phyloP scores from a whole-genome alignment of 2,888 invertebrate genomes.

The Polydrusus cervinus region DNA sequence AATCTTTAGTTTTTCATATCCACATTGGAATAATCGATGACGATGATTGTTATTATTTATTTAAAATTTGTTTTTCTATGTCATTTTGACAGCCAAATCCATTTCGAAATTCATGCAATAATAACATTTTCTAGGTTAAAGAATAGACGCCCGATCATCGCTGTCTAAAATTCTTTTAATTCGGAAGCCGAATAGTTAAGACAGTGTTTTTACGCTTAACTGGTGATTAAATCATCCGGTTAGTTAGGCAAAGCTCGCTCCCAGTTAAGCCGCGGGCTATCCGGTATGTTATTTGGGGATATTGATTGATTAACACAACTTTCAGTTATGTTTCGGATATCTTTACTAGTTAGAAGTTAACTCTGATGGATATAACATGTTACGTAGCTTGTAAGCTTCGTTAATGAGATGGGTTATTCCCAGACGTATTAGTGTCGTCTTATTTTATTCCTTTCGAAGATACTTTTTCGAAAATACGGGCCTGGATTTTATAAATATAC shows the following conservation, averaged over 20 bases:
- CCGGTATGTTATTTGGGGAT: conserved; percentile 67
- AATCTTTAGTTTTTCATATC: too few species aligned
- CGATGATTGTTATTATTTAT: too few species aligned
- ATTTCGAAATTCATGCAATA: too few species aligned
- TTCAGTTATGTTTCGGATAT: conserved; percentile 40
- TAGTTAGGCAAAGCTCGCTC: conserved; percentile 70
- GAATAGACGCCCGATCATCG: background rate
- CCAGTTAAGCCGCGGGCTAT: conserved; percentile 65
- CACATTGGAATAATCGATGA: too few species aligned
- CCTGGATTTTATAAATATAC: too few species aligned
- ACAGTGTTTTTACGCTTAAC: conserved; percentile 70
- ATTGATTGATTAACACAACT: conserved; percentile 72
- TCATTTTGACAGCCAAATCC: too few species aligned
- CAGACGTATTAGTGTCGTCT: too few species aligned
- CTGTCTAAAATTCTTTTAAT: conserved; percentile 65
- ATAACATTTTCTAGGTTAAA: background rate
- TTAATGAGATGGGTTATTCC: too few species aligned
- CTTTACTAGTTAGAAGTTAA: conserved; percentile 8
- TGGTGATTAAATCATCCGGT: conserved; percentile 72
- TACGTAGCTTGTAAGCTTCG: background rate
- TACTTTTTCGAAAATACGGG: too few species aligned
- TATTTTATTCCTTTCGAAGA: too few species aligned
- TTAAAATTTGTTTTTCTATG: too few species aligned
- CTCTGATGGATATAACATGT: conserved; percentile 3
- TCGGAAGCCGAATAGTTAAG: conserved; percentile 71